phyloP scores from a whole-genome alignment of 2,113 vertebrate species.

The Dendropsophus ebraccatus region DNA sequence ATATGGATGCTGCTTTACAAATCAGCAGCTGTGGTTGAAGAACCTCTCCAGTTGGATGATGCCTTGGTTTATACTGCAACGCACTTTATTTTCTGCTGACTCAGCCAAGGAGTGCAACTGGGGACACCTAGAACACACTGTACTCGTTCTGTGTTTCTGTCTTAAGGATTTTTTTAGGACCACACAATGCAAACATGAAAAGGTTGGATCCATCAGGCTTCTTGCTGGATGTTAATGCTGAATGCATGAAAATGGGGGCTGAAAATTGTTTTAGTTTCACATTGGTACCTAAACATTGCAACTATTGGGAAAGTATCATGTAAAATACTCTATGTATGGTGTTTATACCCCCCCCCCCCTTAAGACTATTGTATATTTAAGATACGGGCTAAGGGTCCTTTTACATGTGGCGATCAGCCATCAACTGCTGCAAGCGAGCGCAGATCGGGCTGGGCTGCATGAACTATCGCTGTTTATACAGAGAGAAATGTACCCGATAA shows the following conservation, averaged over 20 bases:
- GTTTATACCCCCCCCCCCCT: no score
- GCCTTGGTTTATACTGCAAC: conserved; percentile 3
- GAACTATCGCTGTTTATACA: no score
- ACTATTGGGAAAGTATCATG: not conserved
- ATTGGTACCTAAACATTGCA: not conserved
- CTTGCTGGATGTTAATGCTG: not conserved
- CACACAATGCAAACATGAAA: conserved; percentile 8
- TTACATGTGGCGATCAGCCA: no score
- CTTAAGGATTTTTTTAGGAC: conserved; percentile 26
- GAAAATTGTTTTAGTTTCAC: not conserved
- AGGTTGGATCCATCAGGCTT: not conserved
- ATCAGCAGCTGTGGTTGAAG: conserved; percentile 15
- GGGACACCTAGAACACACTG: conserved; percentile 22
- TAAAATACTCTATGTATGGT: not conserved
- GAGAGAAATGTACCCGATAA: no score
- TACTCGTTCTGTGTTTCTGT: not conserved
- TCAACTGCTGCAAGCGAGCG: no score
- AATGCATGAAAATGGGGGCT: not conserved
- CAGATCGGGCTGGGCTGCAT: no score
- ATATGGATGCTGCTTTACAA: not conserved
- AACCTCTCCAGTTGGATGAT: conserved; percentile 8
- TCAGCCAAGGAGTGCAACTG: conserved; percentile 35
- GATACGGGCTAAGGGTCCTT: no score
- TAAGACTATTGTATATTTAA: no score
- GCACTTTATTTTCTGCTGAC: not conserved